Base-by-base conservation (phyloP, 2,888 invertebrate species). In the Platycheirus rosarum region DNA sequence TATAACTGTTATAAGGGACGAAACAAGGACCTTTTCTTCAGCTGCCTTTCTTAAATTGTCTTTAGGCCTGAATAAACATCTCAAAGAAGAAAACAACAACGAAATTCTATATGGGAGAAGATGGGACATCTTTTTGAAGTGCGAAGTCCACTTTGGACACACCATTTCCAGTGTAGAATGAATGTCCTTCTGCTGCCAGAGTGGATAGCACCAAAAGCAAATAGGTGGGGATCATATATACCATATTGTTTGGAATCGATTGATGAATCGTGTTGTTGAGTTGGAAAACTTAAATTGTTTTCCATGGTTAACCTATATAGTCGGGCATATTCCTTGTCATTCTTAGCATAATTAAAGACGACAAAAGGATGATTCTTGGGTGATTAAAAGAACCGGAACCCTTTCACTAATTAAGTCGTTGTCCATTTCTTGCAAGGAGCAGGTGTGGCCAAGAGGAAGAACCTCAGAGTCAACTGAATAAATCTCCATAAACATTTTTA, bases 281-380 rank as follows among this genome's bases (percentile, higher is more conserved):
- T 57, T 77, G 82, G 77, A 82, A 82, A 71, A 73, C 77, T 82
- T 82, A 73, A 82, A 77, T 82, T 77, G 63, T 82, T 62, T 70
- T 71, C 37, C 66, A 62, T 40, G 68, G 68, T 73, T 62, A 62
- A 20, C 20, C 13, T 8, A 23, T 26, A 40, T 62, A 18, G n/a
- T 11, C n/a, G 0, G 8, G 8, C 1, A n/a, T 42, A 1, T 18
- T 23, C 14, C 20, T 40, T 6, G 14, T 48, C 40, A 51, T 71
- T 80, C 57, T 57, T 44, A 70, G 40, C 51, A 76, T 69, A 70
- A 76, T 80, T 79, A 79, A 53, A 48, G 57, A 78, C 48, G 60
- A 53, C 46, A 35, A 48, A 48, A 53, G 42, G 55, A 35, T 44
- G 60, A 40, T 75, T 48, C 42, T 60, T 37, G 40, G 18, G 77